Evolutionary conservation across 2,888 invertebrate genomes (phyloP), one percentile per base, ranked within the genome.

Genomic region (Hybos culiciformis): DNA sequence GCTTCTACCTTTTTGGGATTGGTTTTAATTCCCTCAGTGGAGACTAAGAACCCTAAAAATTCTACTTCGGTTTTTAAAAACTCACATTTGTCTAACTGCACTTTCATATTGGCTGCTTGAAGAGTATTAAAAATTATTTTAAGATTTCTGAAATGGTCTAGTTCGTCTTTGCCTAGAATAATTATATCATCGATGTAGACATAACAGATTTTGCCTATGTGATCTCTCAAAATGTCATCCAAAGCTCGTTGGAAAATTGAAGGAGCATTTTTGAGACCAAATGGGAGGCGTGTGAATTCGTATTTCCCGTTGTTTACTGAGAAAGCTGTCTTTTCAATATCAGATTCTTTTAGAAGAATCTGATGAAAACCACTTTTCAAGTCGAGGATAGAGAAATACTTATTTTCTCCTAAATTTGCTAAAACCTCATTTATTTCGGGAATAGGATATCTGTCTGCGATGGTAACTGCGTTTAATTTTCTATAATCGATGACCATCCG

Each of bases 21-120:
- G 6, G 57, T 55, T 43, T 48, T 51, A n/a, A 53, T 48, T n/a
- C 52, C 53, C 3, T 56, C 52, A 8, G 45, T 42, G 3, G 46
- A 47, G 14, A 48, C 40, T 11, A 59, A 40, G 33, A 57, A 58
- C 4, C 61, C 59, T 26, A 62, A 43, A 44, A 53, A 46, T 32
- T n/a, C n/a, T n/a, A n/a, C n/a, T n/a, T n/a, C n/a, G n/a, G n/a
- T n/a, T n/a, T n/a, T n/a, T n/a, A n/a, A n/a, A n/a, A n/a, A n/a
- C n/a, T n/a, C n/a, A n/a, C n/a, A n/a, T n/a, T n/a, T n/a, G n/a
- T n/a, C n/a, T n/a, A n/a, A n/a, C n/a, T n/a, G n/a, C n/a, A n/a
- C n/a, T 36, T 49, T 50, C 39, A 48, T 45, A 17, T 46, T 49
- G 36, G 46, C 45, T 12, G 31, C 29, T 36, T 46, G 41, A 8